Evolutionary conservation across 2,113 vertebrate genomes (phyloP).

Genomic region (Odocoileus virginianus): DNA sequence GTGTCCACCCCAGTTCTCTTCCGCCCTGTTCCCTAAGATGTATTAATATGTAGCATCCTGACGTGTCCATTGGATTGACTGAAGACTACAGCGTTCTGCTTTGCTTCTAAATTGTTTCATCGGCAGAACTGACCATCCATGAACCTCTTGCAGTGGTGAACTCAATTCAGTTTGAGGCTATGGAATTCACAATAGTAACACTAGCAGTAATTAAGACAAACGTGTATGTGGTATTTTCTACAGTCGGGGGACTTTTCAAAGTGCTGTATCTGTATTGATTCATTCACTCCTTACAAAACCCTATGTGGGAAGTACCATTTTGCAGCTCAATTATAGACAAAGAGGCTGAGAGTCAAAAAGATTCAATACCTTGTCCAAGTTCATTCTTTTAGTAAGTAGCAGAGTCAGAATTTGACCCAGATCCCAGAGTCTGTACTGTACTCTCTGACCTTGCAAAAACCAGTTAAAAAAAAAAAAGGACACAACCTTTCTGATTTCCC

Average conservation of each 20-base stretch:
- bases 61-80: background rate
- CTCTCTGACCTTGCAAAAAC: background rate
- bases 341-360: accelerated
- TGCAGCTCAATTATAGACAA: background rate
- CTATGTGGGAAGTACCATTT: background rate
- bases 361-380: background rate
- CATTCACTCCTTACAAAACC: background rate
- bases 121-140: background rate
- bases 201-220: background rate
- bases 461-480: background rate
- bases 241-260: background rate
- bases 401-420: background rate
- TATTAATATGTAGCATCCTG: background rate
- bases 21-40: background rate
- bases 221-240: background rate
- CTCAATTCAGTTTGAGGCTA: background rate
- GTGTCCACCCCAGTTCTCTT: accelerated
- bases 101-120: background rate
- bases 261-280: background rate
- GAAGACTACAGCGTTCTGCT: background rate
- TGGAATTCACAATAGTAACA: background rate
- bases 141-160: background rate
- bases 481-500: background rate
- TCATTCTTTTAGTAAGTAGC: background rate
- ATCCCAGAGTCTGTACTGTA: background rate